Evolutionary conservation across 64 coral and sea anemone species (phyloP), one percentile per base, ranked within the genome.

Genomic region (Stichodactyla mertensii): DNA sequence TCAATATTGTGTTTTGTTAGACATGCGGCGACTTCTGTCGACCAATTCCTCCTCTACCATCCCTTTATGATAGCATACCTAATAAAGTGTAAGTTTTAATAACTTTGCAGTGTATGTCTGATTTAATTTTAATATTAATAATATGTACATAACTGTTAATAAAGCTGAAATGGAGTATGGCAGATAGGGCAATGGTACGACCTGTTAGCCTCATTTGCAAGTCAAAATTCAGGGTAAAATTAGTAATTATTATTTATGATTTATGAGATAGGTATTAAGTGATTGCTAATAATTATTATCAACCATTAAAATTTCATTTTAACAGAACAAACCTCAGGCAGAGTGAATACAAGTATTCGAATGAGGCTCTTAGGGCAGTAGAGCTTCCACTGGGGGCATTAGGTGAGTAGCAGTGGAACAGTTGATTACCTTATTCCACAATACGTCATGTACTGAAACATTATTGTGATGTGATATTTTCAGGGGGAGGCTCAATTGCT

Each of bases 401-500:
- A 86, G 93, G 93, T 89, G 61, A 61, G 69, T 4, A 45, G 36
- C 36, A 45, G 69, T 10, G 24, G 0, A 3, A 74, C 62, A 23
- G 19, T 66, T 31, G 28, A 31, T 31, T 45, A 45, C 1, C 36
- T 45, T 45, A 45, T 45, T 45, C 1, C 1, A 45, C 36, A 45
- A 45, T 45, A 45, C 1, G 36, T 45, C 36, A 1, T 45, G 36
- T 45, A 45, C 3, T 45, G 36, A 45, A 45, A 45, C 36, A 45
- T 45, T 45, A 4, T 45, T 45, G 36, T 45, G 36, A 45, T 45
- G 36, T 45, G 36, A 2, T 45, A 45, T 45, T 45, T 81, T 81
- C 51, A 94, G 94, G 94, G 56, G 94, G 94, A 24, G 94, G 94
- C 9, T 85, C 62, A 62, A 93, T 97, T 80, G 91, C 94, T 6